These are phyloP conservation scores for Deilephila porcellus DNA, from an alignment of 2,888 invertebrate species.

Conservation along the genomic window DNA sequence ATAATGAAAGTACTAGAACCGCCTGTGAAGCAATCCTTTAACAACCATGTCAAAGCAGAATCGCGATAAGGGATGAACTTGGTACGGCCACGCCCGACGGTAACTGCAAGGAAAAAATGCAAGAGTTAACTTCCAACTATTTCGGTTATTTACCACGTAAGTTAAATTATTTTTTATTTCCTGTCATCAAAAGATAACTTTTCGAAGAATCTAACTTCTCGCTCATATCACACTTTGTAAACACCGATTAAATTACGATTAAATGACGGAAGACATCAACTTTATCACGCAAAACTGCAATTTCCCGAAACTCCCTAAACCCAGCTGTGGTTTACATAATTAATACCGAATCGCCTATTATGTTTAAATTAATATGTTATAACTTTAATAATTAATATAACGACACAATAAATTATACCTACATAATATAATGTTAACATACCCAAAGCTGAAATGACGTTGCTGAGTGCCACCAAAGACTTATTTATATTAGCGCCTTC, in stretches of 20 bases:
- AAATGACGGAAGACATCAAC: neutral
- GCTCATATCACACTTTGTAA: neutral
- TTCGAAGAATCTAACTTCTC: neutral
- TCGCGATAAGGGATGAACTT: constrained; percentile 91
- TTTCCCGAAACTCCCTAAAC: neutral
- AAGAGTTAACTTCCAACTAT: neutral
- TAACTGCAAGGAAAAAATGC: constrained; percentile 52
- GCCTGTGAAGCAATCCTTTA: constrained; percentile 92
- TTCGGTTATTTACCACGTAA: too few species aligned
- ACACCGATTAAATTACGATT: neutral
- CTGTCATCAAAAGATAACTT: too few species aligned
- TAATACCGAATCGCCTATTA: too few species aligned
- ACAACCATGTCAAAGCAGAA: constrained; percentile 92
- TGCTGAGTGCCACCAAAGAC: constrained; percentile 91
- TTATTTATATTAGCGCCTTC: constrained; percentile 91
- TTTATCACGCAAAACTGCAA: neutral
- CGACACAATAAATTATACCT: too few species aligned
- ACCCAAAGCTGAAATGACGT: constrained; percentile 92
- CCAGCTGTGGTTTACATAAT: neutral
- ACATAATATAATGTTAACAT: constrained; percentile 31
- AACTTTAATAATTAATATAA: too few species aligned
- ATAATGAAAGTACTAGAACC: constrained; percentile 91
- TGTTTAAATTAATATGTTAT: too few species aligned
- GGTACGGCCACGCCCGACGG: constrained; percentile 60
- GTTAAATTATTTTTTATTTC: too few species aligned